Conservation (phyloP, 2,888 invertebrate species). For the Trypoxylon attenuatum region DNA sequence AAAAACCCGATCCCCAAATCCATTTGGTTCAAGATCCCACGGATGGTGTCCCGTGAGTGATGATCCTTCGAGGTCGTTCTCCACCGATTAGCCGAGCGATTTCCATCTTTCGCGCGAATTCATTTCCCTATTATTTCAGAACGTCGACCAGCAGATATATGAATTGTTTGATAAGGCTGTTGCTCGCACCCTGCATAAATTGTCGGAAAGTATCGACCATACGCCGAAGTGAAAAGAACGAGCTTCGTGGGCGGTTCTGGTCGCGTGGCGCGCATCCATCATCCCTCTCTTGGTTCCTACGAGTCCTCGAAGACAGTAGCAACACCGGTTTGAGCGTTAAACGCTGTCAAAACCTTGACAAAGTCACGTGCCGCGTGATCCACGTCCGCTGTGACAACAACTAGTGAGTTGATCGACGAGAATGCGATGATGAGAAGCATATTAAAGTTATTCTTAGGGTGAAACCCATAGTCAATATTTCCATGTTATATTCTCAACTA, state of each 20-base stretch:
- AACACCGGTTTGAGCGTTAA: conserved; percentile 47
- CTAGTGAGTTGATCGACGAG: conserved; percentile 49
- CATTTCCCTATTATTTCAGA: conserved; percentile 75
- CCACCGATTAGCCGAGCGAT: conserved; percentile 51
- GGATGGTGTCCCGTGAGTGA: conserved; percentile 40
- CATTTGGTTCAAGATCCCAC: conserved; percentile 18
- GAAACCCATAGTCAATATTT: conserved; percentile 1
- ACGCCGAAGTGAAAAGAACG: neutral
- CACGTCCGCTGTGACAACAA: conserved; percentile 15
- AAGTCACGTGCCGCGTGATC: conserved; percentile 57
- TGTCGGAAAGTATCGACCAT: conserved; percentile 46
- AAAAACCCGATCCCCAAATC: conserved; percentile 27
- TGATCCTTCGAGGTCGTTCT: conserved; percentile 30
- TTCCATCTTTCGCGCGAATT: conserved; percentile 67
- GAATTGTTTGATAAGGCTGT: conserved; percentile 71
- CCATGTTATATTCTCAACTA: too few species aligned
- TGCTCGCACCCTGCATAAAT: conserved; percentile 47
- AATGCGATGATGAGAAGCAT: neutral
- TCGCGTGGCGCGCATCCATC: conserved; percentile 74
- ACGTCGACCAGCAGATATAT: conserved; percentile 72
- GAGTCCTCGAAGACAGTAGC: conserved; percentile 40
- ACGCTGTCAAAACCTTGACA: conserved; percentile 62
- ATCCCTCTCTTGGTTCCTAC: conserved; percentile 67
- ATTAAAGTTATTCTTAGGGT: neutral
- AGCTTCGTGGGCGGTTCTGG: conserved; percentile 62